These are phyloP conservation scores for Oligia latruncula DNA, from an alignment of 2,888 invertebrate genomes.

Conservation along the genomic window DNA sequence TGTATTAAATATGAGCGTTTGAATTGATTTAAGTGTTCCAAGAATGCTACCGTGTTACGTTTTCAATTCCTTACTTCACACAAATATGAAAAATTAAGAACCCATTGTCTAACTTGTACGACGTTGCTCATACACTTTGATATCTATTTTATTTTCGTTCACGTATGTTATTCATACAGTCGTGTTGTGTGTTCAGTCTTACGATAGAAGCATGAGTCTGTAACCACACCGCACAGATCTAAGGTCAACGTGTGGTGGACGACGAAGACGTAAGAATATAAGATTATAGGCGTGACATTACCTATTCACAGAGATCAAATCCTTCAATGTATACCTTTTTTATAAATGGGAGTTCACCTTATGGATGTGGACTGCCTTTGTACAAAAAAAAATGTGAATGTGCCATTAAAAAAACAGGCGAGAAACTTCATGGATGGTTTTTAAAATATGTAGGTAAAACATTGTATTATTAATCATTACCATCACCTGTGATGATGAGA, in stretches of 20 bases:
- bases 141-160: slow-evolving; percentile 3
- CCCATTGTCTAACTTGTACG: slow-evolving; percentile 28
- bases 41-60: neutral
- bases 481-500: neutral
- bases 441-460: neutral
- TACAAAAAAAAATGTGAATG: neutral
- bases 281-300: neutral
- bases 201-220: neutral
- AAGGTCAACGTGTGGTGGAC: slow-evolving; percentile 28
- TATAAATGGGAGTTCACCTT: too few species aligned
- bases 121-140: neutral
- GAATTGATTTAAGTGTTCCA: neutral
- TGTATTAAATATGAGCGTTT: neutral
- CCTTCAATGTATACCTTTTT: neutral
- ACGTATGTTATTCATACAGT: slow-evolving; percentile 2
- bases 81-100: neutral
- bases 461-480: neutral
- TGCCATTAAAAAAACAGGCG: neutral
- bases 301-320: neutral
- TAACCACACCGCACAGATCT: slow-evolving; percentile 21
- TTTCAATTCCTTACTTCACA: slow-evolving; percentile 14
- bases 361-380: neutral
- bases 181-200: neutral
- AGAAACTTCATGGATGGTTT: neutral
- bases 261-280: neutral